Base-by-base conservation (phyloP, 2,113 vertebrate species). In the Dendropsophus ebraccatus region DNA sequence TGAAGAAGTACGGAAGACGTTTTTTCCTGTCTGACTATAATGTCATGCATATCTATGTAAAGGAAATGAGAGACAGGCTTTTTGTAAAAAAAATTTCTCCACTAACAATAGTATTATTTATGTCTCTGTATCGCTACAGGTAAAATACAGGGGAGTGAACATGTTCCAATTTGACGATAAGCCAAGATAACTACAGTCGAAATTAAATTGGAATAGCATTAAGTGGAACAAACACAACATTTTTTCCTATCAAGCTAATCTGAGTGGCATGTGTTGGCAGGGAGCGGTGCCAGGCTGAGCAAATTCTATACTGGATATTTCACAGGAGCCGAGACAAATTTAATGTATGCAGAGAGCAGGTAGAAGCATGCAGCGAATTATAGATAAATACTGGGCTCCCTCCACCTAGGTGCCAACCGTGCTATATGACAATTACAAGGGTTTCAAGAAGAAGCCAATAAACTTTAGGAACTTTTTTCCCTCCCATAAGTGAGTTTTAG, bases 201-300 rank as follows among this genome's bases (percentile, higher is more conserved):
- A 77, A 76, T 76, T 19, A 76, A 77, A 32, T 77, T 54, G n/a
- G 50, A 77, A 32, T 35, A 77, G 30, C 76, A 23, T 79, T 56
- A 58, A 54, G 28, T 56, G 50, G 30, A 58, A 35, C 50, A 58
- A 56, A 79, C 30, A 21, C 35, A 79, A 58, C 30, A 37, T 35
- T 79, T 78, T 76, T 79, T 79, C 52, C 76, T 56, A 56, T 79
- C 32, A 58, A 37, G n/a, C 30, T 41, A n/a, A 79, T 77, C 30
- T 45, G 37, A 79, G 52, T 32, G 52, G 32, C 52, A 79, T 79
- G 52, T 58, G 28, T 23, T 62, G 50, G 54, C 77, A 80, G 14
- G 37, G 23, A 17, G 30, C 77, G 19, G 21, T 25, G 50, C 54
- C 56, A 80, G 25, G 30, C 16, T 45, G 23, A 45, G 35, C 41